Evolutionary conservation across 1,140 invertebrate genomes (phyloP).

Genomic region (Chrysomallon squamiferum): DNA sequence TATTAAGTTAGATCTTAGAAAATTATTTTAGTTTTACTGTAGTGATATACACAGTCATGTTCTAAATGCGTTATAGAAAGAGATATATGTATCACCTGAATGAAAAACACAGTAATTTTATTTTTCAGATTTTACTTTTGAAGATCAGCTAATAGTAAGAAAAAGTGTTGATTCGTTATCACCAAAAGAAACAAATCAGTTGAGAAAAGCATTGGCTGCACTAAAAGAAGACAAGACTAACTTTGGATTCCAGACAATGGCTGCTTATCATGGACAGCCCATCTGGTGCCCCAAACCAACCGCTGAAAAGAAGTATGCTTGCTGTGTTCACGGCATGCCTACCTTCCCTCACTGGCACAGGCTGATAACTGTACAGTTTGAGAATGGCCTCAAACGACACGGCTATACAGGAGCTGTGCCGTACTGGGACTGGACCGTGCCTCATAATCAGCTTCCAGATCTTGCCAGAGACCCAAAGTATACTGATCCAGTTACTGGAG

Average conservation of each 20-base stretch:
- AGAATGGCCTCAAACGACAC: constrained; percentile 16
- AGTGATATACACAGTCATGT: too few species aligned
- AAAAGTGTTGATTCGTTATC: constrained; percentile 22
- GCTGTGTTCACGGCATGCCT: constrained; percentile 29
- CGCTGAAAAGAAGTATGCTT: constrained; percentile 21
- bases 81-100: neutral
- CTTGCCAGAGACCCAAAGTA: constrained; percentile 11
- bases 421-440: constrained; percentile 31
- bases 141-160: constrained; percentile 4
- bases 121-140: neutral
- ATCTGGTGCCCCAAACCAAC: constrained; percentile 19
- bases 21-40: too few species aligned
- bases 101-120: neutral
- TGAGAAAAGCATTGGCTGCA: constrained; percentile 18
- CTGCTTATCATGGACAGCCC: constrained; percentile 29
- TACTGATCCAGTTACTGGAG: constrained; percentile 12
- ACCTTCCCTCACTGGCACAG: constrained; percentile 37
- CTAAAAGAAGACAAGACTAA: constrained; percentile 27
- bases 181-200: constrained; percentile 12
- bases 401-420: constrained; percentile 18
- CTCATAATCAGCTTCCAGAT: constrained; percentile 10
- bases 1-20: too few species aligned
- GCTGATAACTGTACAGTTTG: constrained; percentile 15
- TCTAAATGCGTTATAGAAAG: neutral
- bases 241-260: constrained; percentile 29